These are phyloP conservation scores for Autographa gamma DNA, from an alignment of 2,888 invertebrate genomes.

Conservation along the genomic window DNA sequence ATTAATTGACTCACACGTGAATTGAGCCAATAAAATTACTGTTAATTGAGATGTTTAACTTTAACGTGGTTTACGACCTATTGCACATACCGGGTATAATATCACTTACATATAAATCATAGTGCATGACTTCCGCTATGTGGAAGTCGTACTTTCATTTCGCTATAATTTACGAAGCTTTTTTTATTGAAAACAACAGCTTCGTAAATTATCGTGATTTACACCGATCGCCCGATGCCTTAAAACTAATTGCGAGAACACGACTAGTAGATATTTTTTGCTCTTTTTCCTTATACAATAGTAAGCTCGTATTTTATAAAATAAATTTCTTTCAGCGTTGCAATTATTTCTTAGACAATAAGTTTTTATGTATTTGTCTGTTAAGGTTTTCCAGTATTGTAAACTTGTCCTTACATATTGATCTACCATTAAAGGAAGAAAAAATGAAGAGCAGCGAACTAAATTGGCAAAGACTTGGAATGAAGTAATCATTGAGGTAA, in stretches of 20 bases:
- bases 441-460: constrained; percentile 18
- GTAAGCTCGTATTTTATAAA: constrained; percentile 30
- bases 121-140: constrained; percentile 31
- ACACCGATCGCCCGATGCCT: constrained; percentile 14
- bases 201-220: constrained; percentile 34
- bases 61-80: neutral
- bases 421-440: constrained; percentile 6
- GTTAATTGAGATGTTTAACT: constrained; percentile 3
- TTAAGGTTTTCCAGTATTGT: constrained; percentile 12
- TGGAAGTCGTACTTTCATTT: constrained; percentile 1
- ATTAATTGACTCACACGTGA: neutral
- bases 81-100: constrained; percentile 17
- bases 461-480: constrained; percentile 34
- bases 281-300: constrained; percentile 4
- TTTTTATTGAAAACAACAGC: constrained; percentile 25
- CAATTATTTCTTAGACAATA: neutral
- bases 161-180: constrained; percentile 6
- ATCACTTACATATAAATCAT: constrained; percentile 31
- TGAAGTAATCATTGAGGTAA: constrained; percentile 50
- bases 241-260: constrained; percentile 45
- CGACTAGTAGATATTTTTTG: constrained; percentile 1
- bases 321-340: constrained; percentile 10
- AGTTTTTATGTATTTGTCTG: neutral
- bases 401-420: constrained; percentile 6
- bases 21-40: constrained; percentile 6